Conservation (phyloP, 2,888 invertebrate genomes). For the Eristalis tenax region DNA sequence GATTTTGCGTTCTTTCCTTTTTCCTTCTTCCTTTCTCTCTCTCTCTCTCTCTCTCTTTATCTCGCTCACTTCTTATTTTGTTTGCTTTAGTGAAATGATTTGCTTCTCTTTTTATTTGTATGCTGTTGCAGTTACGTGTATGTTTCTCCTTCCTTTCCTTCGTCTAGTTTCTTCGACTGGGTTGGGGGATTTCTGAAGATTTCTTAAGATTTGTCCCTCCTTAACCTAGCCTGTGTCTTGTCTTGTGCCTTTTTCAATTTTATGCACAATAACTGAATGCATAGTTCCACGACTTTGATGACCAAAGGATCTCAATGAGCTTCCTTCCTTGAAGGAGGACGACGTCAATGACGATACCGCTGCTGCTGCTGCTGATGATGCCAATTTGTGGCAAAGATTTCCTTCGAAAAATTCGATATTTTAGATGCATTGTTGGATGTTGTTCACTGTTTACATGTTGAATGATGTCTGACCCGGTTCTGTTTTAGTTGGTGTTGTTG, state of each 20-base stretch:
- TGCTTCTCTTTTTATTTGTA: too few species aligned
- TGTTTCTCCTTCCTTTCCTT: not conserved
- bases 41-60: not conserved
- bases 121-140: not conserved
- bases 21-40: not conserved
- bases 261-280: not conserved
- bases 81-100: not conserved
- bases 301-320: not conserved
- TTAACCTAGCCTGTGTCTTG: not conserved
- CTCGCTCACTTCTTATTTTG: not conserved
- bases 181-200: too few species aligned
- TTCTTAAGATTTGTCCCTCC: not conserved
- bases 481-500: not conserved
- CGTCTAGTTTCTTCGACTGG: too few species aligned
- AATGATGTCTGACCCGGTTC: not conserved
- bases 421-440: conserved; percentile 58
- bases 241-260: not conserved
- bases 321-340: not conserved
- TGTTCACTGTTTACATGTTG: conserved; percentile 30
- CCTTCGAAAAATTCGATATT: conserved; percentile 49
- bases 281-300: not conserved
- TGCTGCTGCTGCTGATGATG: conserved; percentile 36
- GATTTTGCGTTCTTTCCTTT: conserved; percentile 2
- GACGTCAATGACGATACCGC: not conserved
- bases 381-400: conserved; percentile 64